phyloP scores from a whole-genome alignment of 2,888 invertebrate genomes.

The Tillus elongatus region DNA sequence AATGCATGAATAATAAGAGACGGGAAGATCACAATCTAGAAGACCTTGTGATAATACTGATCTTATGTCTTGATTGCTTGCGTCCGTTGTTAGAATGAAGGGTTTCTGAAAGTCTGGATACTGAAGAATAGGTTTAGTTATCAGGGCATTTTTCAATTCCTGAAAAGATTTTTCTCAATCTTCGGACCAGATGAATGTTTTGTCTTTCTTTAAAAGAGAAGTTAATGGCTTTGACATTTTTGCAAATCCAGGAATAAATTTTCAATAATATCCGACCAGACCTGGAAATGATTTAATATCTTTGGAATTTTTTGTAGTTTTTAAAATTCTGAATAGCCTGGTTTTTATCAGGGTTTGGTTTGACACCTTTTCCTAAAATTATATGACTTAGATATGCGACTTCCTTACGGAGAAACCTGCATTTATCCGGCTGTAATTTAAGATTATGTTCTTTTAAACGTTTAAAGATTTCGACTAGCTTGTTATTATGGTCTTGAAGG shows the following conservation, averaged over 20 bases:
- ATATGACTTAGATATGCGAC: constrained; percentile 29
- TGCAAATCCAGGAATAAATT: constrained; percentile 33
- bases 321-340: constrained; percentile 12
- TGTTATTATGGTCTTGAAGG: constrained; percentile 23
- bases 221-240: constrained; percentile 27
- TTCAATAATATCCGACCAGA: constrained; percentile 33
- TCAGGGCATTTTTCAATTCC: constrained; percentile 3
- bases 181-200: constrained; percentile 15
- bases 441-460: constrained; percentile 13
- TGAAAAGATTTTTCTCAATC: constrained; percentile 14
- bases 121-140: neutral
- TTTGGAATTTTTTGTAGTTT: constrained; percentile 12
- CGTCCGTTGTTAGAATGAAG: constrained; percentile 28
- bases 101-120: constrained; percentile 17
- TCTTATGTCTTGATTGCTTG: constrained; percentile 26
- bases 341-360: constrained; percentile 24
- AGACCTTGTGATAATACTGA: constrained; percentile 25
- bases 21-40: constrained; percentile 24
- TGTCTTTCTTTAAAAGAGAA: constrained; percentile 14
- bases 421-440: constrained; percentile 18
- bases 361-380: constrained; percentile 23
- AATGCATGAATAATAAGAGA: constrained; percentile 29
- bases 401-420: constrained; percentile 21
- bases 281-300: constrained; percentile 30
- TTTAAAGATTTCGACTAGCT: constrained; percentile 15